A percentile compares a stretch with the other conserved stretches of the same genome.
These are phyloP conservation scores for Danaus plexippus DNA, from an alignment of 1,140 invertebrate species.

Conservation along the genomic window DNA sequence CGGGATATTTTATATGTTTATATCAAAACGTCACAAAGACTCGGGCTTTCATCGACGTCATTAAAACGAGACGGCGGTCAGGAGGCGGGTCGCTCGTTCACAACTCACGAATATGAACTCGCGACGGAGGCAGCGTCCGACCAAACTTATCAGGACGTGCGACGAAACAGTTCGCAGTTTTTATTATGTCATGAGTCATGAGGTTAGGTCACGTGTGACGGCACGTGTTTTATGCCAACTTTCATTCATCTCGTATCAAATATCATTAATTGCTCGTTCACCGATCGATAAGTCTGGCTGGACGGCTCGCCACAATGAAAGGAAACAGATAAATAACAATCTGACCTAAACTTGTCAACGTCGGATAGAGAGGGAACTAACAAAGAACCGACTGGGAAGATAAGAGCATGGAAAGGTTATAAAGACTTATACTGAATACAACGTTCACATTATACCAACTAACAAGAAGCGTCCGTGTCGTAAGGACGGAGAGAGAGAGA, in stretches of 20 bases:
- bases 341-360: slow-evolving; percentile 9
- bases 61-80: slow-evolving; percentile 11
- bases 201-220: no score
- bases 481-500: no score
- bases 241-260: no score
- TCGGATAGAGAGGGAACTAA: slow-evolving; percentile 1
- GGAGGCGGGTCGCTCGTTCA: slow-evolving; percentile 27
- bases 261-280: slow-evolving; percentile 6
- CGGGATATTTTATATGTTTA: no score
- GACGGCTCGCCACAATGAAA: neutral
- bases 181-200: no score
- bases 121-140: slow-evolving; percentile 18
- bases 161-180: neutral
- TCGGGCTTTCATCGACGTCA: neutral
- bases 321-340: slow-evolving; percentile 8
- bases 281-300: neutral
- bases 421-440: no score
- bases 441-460: no score
- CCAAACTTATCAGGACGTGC: slow-evolving; percentile 7
- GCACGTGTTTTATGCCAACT: no score
- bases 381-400: no score
- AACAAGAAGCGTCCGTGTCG: no score
- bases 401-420: no score
- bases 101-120: slow-evolving; percentile 35
- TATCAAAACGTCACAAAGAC: no score